Evolutionary conservation across 2,888 invertebrate species (phyloP), one percentile per base, ranked within the genome.

Genomic region (Pandemis heparana): DNA sequence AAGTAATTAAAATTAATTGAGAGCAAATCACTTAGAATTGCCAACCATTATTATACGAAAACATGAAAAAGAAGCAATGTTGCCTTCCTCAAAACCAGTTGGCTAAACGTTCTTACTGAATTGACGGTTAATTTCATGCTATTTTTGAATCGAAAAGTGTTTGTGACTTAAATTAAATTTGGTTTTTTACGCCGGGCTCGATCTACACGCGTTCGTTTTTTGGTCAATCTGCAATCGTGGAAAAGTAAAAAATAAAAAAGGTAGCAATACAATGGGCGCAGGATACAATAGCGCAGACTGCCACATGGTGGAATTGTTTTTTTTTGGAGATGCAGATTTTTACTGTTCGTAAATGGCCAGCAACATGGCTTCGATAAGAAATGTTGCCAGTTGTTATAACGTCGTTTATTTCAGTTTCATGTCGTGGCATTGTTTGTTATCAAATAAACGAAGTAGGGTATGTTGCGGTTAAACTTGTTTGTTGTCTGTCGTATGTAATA

Each of bases 201-300:
- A 87, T 87, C 84, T 88, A 84, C 85, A 83, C 87, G 86, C 88
- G 88, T 91, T 91, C 87, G 83, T 84, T 85, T 87, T 88, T 90
- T 91, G 91, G 87, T 85, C 87, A 74, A 85, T 86, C 82, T 81
- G 82, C 83, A 89, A 87, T 89, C 85, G 87, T 85, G 86, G 81
- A 87, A 83, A 89, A 88, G 86, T 81, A 87, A 83, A 89, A 88
- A 85, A 80, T 83, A 86, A 89, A 86, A 53, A 90, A 90, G 87
- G 88, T 85, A 85, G 83, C 79, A 86, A 83, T 81, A 92, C 93
- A 93, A 93, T 93, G 87, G 90, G 70, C 76, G 77, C 81, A 78
- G 85, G 84, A 88, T 81, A 94, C 94, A 94, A 94, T 94, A 83
- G 91, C 81, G 66, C 68, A 75, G 78, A 75, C 81, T 84, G 86